These are phyloP conservation scores for Andrena chrysosceles DNA, from an alignment of 2,888 invertebrate genomes.

Conservation along the genomic window DNA sequence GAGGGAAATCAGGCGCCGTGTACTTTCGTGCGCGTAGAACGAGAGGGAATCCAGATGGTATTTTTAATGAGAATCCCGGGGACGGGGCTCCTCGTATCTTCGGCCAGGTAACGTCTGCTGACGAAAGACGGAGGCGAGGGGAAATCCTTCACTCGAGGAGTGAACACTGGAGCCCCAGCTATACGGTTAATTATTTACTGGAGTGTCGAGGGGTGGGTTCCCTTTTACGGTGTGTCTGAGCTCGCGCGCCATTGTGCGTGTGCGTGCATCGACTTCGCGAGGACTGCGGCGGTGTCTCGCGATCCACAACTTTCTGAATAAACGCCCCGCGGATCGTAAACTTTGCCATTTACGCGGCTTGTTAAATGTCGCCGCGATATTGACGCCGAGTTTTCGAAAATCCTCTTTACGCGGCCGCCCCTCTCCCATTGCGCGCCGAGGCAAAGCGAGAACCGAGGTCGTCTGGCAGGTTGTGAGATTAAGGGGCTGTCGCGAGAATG, in stretches of 20 bases:
- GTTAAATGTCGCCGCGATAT: slow-evolving; percentile 41
- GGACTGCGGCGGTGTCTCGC: slow-evolving; percentile 9
- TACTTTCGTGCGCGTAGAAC: slow-evolving; percentile 5
- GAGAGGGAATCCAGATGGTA: slow-evolving; percentile 42
- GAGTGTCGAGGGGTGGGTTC: slow-evolving; percentile 57
- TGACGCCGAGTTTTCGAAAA: slow-evolving; percentile 14
- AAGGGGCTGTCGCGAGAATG: slow-evolving; percentile 11
- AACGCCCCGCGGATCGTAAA: slow-evolving; percentile 50
- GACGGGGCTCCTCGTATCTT: slow-evolving; percentile 49
- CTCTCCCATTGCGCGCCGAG: not conserved
- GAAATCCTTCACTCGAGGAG: slow-evolving; percentile 67
- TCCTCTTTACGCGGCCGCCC: not conserved
- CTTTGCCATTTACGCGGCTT: slow-evolving; percentile 51
- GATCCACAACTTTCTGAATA: slow-evolving; percentile 37
- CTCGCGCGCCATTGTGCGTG: slow-evolving; percentile 33
- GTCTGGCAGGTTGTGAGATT: slow-evolving; percentile 29
- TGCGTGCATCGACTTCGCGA: slow-evolving; percentile 36
- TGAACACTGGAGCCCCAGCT: slow-evolving; percentile 58
- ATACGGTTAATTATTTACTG: slow-evolving; percentile 71
- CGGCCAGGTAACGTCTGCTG: slow-evolving; percentile 55
- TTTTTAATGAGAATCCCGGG: slow-evolving; percentile 64
- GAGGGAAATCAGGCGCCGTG: slow-evolving; percentile 22
- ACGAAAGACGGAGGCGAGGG: slow-evolving; percentile 48
- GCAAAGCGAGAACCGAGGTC: not conserved
- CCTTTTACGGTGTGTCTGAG: slow-evolving; percentile 49